Percentiles rank a stretch among this genome's conserved stretches.
phyloP scores from a whole-genome alignment of 2,888 invertebrate species.

The Labia minor region DNA sequence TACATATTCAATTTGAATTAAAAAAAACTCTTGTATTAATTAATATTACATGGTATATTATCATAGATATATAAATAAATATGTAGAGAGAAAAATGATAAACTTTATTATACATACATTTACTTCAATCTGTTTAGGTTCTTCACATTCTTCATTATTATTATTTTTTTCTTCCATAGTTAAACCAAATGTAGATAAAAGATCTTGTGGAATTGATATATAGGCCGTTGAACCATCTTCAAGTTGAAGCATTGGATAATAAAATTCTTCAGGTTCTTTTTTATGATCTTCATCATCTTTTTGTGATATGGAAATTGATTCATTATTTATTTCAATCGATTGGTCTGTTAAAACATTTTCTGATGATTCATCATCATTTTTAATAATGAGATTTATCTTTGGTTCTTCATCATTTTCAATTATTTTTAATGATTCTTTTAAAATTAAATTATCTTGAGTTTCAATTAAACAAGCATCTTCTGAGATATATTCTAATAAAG shows the following conservation, averaged over 20 bases:
- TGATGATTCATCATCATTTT: not conserved
- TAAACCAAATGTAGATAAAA: not conserved
- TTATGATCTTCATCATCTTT: not conserved
- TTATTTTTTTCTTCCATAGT: not conserved
- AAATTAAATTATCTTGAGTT: not conserved
- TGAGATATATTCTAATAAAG: not conserved
- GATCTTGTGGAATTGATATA: slow-evolving; percentile 18
- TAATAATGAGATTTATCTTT: not conserved
- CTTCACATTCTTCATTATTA: not conserved
- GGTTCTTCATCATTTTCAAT: not conserved
- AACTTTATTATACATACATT: not conserved
- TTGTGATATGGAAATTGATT: not conserved
- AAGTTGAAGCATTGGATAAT: slow-evolving; percentile 22
- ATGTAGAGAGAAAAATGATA: no score
- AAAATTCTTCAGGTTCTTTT: not conserved
- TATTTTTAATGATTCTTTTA: not conserved
- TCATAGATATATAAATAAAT: no score
- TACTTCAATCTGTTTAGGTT: not conserved
- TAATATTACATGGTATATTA: no score
- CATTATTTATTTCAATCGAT: not conserved
- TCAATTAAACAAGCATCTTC: not conserved
- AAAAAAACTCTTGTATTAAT: no score
- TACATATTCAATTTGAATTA: no score
- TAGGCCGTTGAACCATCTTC: slow-evolving; percentile 30
- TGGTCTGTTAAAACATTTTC: not conserved